Base-by-base conservation (phyloP, 2,888 invertebrate genomes). In the Hemithea aestivaria region DNA sequence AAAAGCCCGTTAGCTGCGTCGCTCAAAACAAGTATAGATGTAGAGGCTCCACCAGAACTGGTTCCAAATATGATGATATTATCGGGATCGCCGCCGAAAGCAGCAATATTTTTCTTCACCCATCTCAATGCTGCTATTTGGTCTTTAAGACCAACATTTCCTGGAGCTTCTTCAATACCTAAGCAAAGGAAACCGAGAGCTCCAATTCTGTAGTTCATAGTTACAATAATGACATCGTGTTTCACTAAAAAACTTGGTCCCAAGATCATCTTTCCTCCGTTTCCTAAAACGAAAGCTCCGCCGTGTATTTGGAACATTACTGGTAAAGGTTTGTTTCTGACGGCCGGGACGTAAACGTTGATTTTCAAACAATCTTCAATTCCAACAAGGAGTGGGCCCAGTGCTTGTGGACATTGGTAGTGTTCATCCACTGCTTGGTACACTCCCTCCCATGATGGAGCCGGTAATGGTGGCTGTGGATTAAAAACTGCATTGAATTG, bases 251-350 rank as follows among this genome's bases (percentile, higher is more conserved):
- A 78, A 10, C 75, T 71, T 20, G 81, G 74, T 1, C 63, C 73
- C 12, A 69, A 59, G 0, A 78, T 0, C 2, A 73, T 32, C 53
- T 77, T 77, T 7, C 78, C 75, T 2, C 79, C 81, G 42, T 62
- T 73, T n/a, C 81, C 80, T 0, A 73, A 0, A 1, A 72, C 27
- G 36, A 78, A 82, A 8, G 73, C 80, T 23, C 82, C 82, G 20
- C 81, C 81, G 21, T 82, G 80, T 7, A 82, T 71, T 39, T 61
- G 81, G 0, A 73, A 73, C 78, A 82, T 80, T 1, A 82, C 80
- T 9, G 81, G 68, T 1, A 77, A 41, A 6, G 67, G 70, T 43
- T 32, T 48, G 6, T 31, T 47, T 45, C n/a, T n/a, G n/a, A n/a
- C n/a, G 1, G 50, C 53, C 29, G 82, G 82, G 10, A 71, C 70